phyloP scores from a whole-genome alignment of 1,140 invertebrate species.

The Galendromus occidentalis region DNA sequence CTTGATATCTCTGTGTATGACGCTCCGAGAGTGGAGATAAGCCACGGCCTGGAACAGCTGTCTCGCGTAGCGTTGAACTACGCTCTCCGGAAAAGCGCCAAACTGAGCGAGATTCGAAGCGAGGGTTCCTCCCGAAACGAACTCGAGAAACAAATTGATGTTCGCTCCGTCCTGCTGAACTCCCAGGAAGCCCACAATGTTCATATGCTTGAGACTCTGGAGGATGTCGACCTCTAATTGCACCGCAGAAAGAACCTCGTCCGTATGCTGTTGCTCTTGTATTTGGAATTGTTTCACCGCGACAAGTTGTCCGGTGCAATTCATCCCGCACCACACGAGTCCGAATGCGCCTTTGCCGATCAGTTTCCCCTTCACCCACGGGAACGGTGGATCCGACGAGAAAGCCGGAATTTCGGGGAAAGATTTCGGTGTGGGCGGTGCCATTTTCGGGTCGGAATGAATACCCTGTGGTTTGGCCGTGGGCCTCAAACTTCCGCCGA shows the following conservation, averaged over 20 bases:
- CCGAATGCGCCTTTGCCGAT: slow-evolving; percentile 8
- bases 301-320: slow-evolving; percentile 5
- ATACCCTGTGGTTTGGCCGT: slow-evolving; percentile 1
- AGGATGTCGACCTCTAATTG: slow-evolving; percentile 12
- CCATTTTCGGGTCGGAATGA: not conserved
- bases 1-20: slow-evolving; percentile 14
- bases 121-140: slow-evolving; percentile 8
- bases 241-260: not conserved
- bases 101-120: slow-evolving; percentile 13
- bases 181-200: slow-evolving; percentile 12
- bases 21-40: slow-evolving; percentile 3
- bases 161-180: slow-evolving; percentile 7
- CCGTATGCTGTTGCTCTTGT: slow-evolving; percentile 5
- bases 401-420: slow-evolving; percentile 8
- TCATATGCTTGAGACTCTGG: slow-evolving; percentile 11
- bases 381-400: slow-evolving; percentile 8
- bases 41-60: slow-evolving; percentile 8
- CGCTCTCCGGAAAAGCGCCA: slow-evolving; percentile 11
- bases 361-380: slow-evolving; percentile 4
- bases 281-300: slow-evolving; percentile 13
- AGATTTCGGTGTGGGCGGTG: not conserved
- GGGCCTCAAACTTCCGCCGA: not conserved
- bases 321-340: slow-evolving; percentile 11
- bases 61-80: slow-evolving; percentile 10
- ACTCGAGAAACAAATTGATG: slow-evolving; percentile 12